Evolutionary conservation across 2,797 vertebrate genomes (phyloP), one percentile per base, ranked within the genome.

Genomic region (Aldrovandia affinis): DNA sequence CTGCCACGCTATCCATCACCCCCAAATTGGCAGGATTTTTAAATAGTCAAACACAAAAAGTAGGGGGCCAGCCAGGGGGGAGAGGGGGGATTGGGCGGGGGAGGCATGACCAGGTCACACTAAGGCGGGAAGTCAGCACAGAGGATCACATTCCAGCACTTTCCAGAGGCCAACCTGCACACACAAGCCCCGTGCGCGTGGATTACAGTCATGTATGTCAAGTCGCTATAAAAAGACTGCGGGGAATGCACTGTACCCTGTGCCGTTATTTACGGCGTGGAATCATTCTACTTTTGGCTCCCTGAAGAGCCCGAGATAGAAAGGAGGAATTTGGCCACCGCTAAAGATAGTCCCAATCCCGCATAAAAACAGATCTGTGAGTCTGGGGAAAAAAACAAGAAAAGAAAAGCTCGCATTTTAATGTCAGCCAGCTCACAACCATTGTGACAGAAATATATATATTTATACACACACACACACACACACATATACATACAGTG

Each of bases 331-430:
- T 90, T 4, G 59, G 1, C 18, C 81, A 80, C 63, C 20, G 80
- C 90, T 86, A 81, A 82, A 91, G 90, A 93, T 92, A 93, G 89
- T 90, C 52, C 83, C 70, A 85, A 84, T 54, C 85, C 86, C 85
- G 70, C 39, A 88, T 92, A 89, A 92, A 92, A 93, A 91, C 88
- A 83, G 61, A 89, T 89, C 88, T 2, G 10, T 78, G 33, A 12
- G n/a, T 87, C 88, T 86, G 86, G 28, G 9, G 55, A 20, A 57
- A 20, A 57, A 20, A 57, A 15, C 8, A 88, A 91, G 93, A 93
- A 94, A 93, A 73, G 14, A 89, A 88, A 81, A 86, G 78, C 55
- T 81, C 55, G 2, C 33, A 78, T 87, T 65, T 22, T 78, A 75
- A 83, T 44, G 81, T 86, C 89, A 88, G 20, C 25, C 42, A 15